These are phyloP conservation scores for Lasioglossum oenotherae DNA, from an alignment of 2,888 invertebrate genomes.

Conservation along the genomic window DNA sequence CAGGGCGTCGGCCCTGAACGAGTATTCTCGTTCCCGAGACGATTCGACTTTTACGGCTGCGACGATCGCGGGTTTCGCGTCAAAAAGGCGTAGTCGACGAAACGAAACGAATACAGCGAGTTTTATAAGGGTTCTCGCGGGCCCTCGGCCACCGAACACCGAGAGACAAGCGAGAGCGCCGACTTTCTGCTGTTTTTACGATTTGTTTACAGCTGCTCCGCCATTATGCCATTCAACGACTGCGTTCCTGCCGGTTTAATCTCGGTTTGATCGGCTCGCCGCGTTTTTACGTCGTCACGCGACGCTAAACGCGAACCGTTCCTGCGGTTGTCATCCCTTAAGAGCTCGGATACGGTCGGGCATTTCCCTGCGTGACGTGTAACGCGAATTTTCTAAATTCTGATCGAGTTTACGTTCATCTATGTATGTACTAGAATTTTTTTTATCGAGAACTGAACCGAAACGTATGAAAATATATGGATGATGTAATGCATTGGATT, in stretches of 20 bases:
- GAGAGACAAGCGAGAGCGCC: slow-evolving; percentile 61
- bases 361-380: background rate
- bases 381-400: background rate
- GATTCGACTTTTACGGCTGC: slow-evolving; percentile 70
- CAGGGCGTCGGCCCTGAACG: slow-evolving; percentile 49
- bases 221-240: slow-evolving; percentile 74
- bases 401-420: background rate
- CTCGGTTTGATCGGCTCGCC: slow-evolving; percentile 51
- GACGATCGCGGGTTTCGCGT: slow-evolving; percentile 67
- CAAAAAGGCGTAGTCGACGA: slow-evolving; percentile 75
- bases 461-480: too few relatives aligned
- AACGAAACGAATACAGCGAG: slow-evolving; percentile 68
- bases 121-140: slow-evolving; percentile 73
- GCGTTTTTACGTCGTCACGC: background rate
- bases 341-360: background rate
- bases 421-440: background rate
- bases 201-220: slow-evolving; percentile 81
- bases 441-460: background rate
- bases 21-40: slow-evolving; percentile 67
- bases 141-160: slow-evolving; percentile 64
- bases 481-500: background rate
- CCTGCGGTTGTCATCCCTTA: background rate
- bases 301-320: background rate
- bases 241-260: slow-evolving; percentile 66
- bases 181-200: slow-evolving; percentile 77